These are phyloP conservation scores for Selenia dentaria DNA, from an alignment of 2,888 invertebrate genomes.

Conservation along the genomic window DNA sequence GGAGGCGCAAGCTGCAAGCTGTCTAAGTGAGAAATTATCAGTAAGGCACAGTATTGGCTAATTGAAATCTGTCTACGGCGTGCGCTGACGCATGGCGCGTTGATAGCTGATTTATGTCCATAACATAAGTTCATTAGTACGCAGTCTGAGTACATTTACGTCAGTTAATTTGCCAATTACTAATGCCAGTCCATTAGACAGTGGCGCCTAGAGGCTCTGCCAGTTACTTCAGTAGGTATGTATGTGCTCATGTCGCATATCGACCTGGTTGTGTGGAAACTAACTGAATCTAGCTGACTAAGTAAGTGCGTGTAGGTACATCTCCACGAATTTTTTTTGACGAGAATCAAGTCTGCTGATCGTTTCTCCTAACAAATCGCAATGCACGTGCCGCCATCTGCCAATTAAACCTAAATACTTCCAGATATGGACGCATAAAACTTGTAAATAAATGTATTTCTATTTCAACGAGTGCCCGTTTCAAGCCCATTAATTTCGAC, in stretches of 20 bases:
- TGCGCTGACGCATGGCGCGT: slow-evolving; percentile 20
- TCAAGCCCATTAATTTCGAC: slow-evolving; percentile 14
- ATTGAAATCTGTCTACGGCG: slow-evolving; percentile 37
- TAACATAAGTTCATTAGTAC: slow-evolving; percentile 31
- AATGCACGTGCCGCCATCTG: neutral
- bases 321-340: neutral
- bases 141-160: slow-evolving; percentile 32
- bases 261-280: slow-evolving; percentile 53
- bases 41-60: slow-evolving; percentile 37
- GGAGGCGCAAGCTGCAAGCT: slow-evolving; percentile 37
- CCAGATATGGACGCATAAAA: neutral
- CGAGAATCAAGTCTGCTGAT: neutral
- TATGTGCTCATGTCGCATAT: slow-evolving; percentile 56
- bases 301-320: slow-evolving; percentile 27
- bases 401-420: neutral
- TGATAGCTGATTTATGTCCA: slow-evolving; percentile 30
- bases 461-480: neutral
- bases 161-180: slow-evolving; percentile 44
- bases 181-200: slow-evolving; percentile 46
- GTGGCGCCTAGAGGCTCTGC: slow-evolving; percentile 48
- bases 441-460: too few relatives aligned
- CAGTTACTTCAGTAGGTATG: slow-evolving; percentile 54
- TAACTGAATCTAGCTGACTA: slow-evolving; percentile 27
- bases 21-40: slow-evolving; percentile 48
- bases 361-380: neutral